Conservation (phyloP, 2,113 vertebrate species). For the Hemiscyllium ocellatum region DNA sequence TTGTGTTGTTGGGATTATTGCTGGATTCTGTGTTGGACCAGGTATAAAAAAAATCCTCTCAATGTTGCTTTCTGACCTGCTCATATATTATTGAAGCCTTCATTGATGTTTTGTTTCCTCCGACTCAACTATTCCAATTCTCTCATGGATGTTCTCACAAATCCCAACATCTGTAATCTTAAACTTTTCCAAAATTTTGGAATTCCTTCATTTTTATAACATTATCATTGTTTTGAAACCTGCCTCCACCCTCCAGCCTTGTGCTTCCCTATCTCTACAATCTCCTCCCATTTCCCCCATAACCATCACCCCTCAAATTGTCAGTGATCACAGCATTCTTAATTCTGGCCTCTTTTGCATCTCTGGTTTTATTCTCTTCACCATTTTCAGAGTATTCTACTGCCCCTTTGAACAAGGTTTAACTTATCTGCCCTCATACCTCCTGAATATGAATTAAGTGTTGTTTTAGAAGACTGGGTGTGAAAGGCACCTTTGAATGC, state of each 20-base stretch:
- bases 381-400: neutral
- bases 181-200: neutral
- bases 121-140: neutral
- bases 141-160: neutral
- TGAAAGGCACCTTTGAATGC: neutral
- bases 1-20: conserved; percentile 78
- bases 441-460: neutral
- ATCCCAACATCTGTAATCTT: neutral
- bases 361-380: neutral
- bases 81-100: neutral
- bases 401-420: neutral
- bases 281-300: neutral
- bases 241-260: neutral
- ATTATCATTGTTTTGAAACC: neutral
- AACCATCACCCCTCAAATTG: neutral
- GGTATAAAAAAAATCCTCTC: conserved; percentile 49
- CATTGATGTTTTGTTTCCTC: neutral
- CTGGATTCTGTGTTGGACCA: conserved; percentile 84
- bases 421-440: neutral
- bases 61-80: neutral
- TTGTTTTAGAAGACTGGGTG: neutral
- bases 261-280: neutral
- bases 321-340: neutral
- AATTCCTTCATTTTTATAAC: neutral
- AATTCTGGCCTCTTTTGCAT: neutral